Evolutionary conservation across 2,888 invertebrate genomes (phyloP), one percentile per base, ranked within the genome.

Genomic region (Corbicula japonica): DNA sequence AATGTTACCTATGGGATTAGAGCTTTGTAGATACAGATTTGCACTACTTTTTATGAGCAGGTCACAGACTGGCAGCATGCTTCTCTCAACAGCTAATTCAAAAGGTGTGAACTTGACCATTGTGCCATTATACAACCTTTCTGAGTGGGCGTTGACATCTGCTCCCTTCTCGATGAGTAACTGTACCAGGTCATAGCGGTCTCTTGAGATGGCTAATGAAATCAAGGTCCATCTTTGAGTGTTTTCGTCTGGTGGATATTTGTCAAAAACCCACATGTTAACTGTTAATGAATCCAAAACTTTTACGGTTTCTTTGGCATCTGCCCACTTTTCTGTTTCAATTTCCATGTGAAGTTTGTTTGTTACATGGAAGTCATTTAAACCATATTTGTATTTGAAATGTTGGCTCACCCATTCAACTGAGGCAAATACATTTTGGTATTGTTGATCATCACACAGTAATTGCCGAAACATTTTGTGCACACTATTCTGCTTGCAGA

Each of bases 21-120:
- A 30, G 54, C 54, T 54, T 54, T 54, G 54, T 18, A 54, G n/a
- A 54, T 30, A 54, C 4, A 54, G 28, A 30, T 54, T 54, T 30
- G 54, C 28, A 32, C 30, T 32, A 54, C 32, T 54, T 4, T 54
- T 32, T 12, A 30, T n/a, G 1, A 54, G 26, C 21, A 54, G 4
- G 1, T 23, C 30, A 54, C 54, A 54, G 15, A 28, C 28, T 12
- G 28, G 30, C 18, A 54, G 30, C 28, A 30, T 1, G n/a, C 32
- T 54, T n/a, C 15, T 28, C n/a, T 54, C 54, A 18, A 54, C 54
- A 30, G 54, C 54, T 12, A 54, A 54, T 32, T 54, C 54, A 54
- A 54, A 54, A 18, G 54, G 54, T 30, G 54, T 54, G n/a, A 54
- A 54, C n/a, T 54, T 54, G 5, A 54, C 30, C 6, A 54, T 15